A percentile compares a stretch with the other conserved stretches of the same genome.
These are phyloP conservation scores for Chelon labrosus DNA, from an alignment of 2,797 vertebrate species.

Conservation along the genomic window DNA sequence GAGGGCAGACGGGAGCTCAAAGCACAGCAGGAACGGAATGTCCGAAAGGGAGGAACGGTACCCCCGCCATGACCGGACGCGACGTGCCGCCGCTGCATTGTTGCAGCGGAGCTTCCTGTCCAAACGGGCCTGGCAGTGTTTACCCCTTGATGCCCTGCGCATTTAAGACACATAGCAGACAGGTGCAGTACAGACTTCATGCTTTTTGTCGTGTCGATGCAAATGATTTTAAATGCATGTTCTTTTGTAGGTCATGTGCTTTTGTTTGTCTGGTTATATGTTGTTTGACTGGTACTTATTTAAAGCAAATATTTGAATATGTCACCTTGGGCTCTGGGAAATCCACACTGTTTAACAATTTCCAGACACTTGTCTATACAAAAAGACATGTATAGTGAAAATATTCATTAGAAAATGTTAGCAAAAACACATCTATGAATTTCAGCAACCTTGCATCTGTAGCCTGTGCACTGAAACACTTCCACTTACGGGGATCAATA, in stretches of 20 bases:
- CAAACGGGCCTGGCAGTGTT: slow-evolving; percentile 32
- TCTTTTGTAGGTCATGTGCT: neutral
- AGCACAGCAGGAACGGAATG: slow-evolving; percentile 81
- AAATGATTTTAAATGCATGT: neutral
- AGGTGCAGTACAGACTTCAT: slow-evolving; percentile 15
- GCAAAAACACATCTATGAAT: too few species aligned
- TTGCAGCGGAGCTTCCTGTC: slow-evolving; percentile 63
- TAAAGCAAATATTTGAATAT: too few species aligned
- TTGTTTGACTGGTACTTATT: neutral
- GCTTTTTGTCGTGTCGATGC: neutral
- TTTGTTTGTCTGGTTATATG: neutral
- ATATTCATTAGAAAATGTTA: too few species aligned
- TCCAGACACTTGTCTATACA: too few species aligned
- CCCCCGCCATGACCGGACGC: slow-evolving; percentile 65
- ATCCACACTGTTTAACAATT: too few species aligned
- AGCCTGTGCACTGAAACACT: neutral
- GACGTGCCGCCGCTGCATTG: slow-evolving; percentile 60
- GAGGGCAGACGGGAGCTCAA: slow-evolving; percentile 66
- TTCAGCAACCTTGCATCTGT: too few species aligned
- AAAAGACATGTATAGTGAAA: too few species aligned
- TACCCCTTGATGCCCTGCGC: slow-evolving; percentile 33
- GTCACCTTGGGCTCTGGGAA: too few species aligned
- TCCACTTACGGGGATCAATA: neutral
- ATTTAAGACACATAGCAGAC: slow-evolving; percentile 20
- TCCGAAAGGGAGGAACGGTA: slow-evolving; percentile 69